Evolutionary conservation across 2,113 vertebrate genomes (phyloP).

Genomic region (Zapornia atra): DNA sequence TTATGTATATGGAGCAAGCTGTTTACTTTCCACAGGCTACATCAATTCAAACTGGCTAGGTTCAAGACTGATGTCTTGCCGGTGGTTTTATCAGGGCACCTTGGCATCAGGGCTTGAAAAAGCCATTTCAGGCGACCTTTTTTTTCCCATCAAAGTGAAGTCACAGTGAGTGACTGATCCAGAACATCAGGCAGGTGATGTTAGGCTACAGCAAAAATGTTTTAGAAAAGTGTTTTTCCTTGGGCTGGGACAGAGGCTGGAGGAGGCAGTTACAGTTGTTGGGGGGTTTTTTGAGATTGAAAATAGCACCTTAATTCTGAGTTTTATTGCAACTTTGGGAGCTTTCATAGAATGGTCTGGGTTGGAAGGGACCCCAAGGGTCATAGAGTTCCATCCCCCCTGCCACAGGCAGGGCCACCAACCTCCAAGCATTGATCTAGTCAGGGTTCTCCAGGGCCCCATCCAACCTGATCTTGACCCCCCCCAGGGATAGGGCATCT

Average conservation of each 20-base stretch:
- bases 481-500: too few species aligned
- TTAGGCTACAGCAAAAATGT: not conserved
- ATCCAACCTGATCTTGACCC: too few species aligned
- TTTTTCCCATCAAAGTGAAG: not conserved
- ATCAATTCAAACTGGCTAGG: not conserved
- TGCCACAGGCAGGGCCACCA: too few species aligned
- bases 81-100: not conserved
- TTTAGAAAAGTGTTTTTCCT: not conserved
- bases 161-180: not conserved
- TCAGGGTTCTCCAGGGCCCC: too few species aligned
- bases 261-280: not conserved
- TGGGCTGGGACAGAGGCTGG: not conserved
- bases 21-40: not conserved
- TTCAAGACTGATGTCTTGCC: not conserved
- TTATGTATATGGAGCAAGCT: not conserved
- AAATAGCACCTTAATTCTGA: not conserved
- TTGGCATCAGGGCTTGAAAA: not conserved
- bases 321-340: not conserved
- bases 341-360: not conserved
- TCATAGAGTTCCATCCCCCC: too few species aligned
- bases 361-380: too few species aligned
- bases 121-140: accelerated
- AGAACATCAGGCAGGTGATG: not conserved
- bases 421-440: too few species aligned
- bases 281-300: not conserved